phyloP scores from a whole-genome alignment of 2,113 vertebrate genomes.

The Phalacrocorax pelagicus region DNA sequence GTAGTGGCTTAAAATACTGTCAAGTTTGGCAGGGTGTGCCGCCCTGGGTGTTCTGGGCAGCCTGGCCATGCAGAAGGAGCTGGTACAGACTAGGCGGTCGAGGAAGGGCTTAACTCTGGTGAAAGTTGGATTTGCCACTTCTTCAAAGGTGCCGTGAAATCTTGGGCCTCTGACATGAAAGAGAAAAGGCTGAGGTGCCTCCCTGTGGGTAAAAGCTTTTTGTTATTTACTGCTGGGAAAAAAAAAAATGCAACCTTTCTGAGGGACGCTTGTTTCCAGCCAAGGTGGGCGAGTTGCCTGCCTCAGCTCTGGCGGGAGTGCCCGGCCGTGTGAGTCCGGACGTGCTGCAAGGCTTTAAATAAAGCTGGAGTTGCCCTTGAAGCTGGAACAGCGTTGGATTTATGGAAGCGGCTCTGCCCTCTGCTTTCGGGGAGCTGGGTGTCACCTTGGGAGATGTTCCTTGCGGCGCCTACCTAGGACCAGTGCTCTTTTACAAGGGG shows the following conservation, averaged over 20 bases:
- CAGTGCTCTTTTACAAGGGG: neutral
- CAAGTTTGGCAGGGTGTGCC: neutral
- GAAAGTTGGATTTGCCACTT: neutral
- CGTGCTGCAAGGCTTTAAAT: neutral
- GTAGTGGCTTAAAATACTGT: neutral
- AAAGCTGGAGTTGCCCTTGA: neutral
- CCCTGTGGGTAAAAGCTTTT: too few species aligned
- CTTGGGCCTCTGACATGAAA: neutral
- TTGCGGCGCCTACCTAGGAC: neutral
- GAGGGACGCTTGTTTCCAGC: neutral
- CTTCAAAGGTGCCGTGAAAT: neutral
- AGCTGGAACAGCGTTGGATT: neutral
- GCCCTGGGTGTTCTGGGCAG: neutral
- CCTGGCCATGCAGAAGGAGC: neutral
- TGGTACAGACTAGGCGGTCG: neutral
- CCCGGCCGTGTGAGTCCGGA: neutral
- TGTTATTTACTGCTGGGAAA: neutral
- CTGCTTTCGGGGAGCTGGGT: neutral
- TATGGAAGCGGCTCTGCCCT: neutral
- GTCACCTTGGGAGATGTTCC: neutral
- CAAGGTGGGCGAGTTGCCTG: neutral
- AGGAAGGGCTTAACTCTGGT: neutral
- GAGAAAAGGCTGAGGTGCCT: neutral
- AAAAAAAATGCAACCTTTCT: neutral
- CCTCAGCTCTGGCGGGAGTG: too few species aligned